A percentile compares a stretch with the other conserved stretches of the same genome.
Conservation (phyloP, 2,113 vertebrate genomes). For the Coptodon rendalli region DNA sequence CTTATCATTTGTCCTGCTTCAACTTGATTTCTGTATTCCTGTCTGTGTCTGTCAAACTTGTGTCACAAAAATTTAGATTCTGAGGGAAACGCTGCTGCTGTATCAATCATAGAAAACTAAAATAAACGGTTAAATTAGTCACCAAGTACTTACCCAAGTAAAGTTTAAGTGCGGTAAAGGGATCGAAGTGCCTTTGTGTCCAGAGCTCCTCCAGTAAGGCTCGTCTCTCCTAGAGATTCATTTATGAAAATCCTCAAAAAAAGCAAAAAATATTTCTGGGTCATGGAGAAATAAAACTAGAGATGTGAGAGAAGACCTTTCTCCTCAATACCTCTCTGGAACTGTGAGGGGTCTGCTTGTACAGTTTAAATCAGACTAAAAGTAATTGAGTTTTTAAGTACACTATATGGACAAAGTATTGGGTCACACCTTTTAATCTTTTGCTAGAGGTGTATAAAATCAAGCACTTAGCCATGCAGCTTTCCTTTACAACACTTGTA, state of each 20-base stretch:
- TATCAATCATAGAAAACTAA: background rate
- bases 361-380: background rate
- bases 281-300: background rate
- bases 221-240: background rate
- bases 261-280: background rate
- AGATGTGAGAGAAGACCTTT: background rate
- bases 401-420: background rate
- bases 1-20: background rate
- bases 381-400: background rate
- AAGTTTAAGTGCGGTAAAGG: background rate
- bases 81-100: background rate
- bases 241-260: background rate
- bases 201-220: background rate
- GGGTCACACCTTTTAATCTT: background rate
- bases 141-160: background rate
- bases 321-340: background rate
- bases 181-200: background rate
- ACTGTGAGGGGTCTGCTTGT: background rate
- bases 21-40: background rate
- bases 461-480: background rate
- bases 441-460: background rate
- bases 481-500: background rate
- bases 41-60: background rate
- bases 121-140: accelerated
- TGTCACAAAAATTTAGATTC: accelerated